Evolutionary conservation across 2,113 vertebrate genomes (phyloP).

Genomic region (Festucalex cinctus): DNA sequence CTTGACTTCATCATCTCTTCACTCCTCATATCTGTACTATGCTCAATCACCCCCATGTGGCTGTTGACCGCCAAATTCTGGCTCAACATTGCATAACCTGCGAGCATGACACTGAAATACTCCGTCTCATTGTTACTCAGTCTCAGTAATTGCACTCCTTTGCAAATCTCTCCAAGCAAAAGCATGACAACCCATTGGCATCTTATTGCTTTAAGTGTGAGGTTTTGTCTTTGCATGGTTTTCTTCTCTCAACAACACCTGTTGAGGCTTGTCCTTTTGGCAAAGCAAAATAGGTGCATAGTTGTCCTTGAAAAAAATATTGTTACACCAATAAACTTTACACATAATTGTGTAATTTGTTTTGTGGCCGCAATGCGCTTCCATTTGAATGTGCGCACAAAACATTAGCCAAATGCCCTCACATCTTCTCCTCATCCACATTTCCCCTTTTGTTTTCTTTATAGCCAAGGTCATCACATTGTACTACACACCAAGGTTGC

Average conservation of each 20-base stretch:
- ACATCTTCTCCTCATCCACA: slow-evolving; percentile 9
- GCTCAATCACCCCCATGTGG: background rate
- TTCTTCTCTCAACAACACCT: background rate
- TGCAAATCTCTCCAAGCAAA: no score
- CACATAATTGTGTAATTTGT: no score
- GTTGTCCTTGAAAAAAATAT: background rate
- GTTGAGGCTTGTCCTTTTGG: background rate
- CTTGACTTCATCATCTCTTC: background rate
- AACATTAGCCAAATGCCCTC: background rate
- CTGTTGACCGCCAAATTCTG: background rate
- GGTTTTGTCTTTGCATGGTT: no score
- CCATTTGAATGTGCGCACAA: background rate
- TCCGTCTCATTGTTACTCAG: no score
- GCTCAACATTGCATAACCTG: background rate
- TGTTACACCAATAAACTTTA: background rate
- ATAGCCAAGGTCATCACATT: slow-evolving; percentile 7
- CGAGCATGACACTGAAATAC: background rate
- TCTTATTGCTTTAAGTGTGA: no score
- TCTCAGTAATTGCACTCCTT: no score
- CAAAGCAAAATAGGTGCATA: background rate
- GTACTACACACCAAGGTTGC: slow-evolving; percentile 32
- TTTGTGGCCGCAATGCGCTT: background rate
- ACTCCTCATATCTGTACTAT: background rate
- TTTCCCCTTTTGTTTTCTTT: background rate
- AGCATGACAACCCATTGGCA: no score